Base-by-base conservation (phyloP, 2,113 vertebrate genomes). In the Anguilla japonica region DNA sequence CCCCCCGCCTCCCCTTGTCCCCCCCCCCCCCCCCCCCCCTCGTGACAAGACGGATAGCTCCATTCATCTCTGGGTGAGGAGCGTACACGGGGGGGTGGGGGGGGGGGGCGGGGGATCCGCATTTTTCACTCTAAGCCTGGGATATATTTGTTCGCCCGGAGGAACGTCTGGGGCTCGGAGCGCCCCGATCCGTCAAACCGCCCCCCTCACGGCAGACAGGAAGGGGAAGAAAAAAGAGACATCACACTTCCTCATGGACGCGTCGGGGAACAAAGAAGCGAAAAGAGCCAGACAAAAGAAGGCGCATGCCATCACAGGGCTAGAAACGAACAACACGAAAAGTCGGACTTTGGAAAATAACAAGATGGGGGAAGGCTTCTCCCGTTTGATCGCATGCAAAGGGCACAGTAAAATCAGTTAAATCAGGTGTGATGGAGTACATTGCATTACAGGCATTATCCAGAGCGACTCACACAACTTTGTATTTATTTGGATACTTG, bases 41-140 rank as follows among this genome's bases (percentile, higher is more conserved):
- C 84, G 93, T 96, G 95, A 96, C 96, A 96, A 96, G 95, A 96
- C 94, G 39, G 93, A 96, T 96, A 93, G 94, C 94, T 94, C 94
- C 93, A 95, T 96, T 96, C 95, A 96, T 96, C 95, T 96, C 85
- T 94, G 95, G 94, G 94, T 95, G 96, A 95, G 88, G 92, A 90
- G 94, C 91, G 46, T 34, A 34, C 34, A 1, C 34, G 34, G 0
- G 34, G 34, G 34, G 34, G 34, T 1, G 34, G 0, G 34, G 34
- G 34, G 34, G 34, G 34, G 34, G 34, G 34, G n/a, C 86, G 94
- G 92, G 90, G 93, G 93, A 91, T 91, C 89, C 92, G 91, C 93
- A 94, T 94, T 96, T 95, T 93, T 94, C 90, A 94, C 94, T 94
- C 91, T 93, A 91, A 93, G 94, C 93, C 92, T 89, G 89, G 92